Conservation (phyloP, 2,797 vertebrate species). For the Ctenopoma kingsleyae region DNA sequence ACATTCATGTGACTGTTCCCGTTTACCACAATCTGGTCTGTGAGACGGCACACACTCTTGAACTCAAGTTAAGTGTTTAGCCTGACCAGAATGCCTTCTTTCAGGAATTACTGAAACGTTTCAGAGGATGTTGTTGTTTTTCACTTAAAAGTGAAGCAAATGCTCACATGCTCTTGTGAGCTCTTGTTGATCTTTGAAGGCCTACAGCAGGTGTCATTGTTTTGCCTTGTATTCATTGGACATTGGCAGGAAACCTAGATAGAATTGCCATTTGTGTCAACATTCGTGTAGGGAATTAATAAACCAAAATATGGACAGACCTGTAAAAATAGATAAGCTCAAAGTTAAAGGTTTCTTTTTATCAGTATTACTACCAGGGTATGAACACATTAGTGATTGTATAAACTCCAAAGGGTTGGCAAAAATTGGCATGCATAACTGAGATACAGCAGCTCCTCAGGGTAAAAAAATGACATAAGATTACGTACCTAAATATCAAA, state of each 20-base stretch:
- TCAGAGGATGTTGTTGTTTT: conserved; percentile 66
- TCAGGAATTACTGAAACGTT: conserved; percentile 71
- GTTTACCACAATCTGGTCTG: conserved; percentile 82
- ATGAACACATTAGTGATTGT: too few relatives aligned
- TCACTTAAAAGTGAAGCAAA: conserved; percentile 32
- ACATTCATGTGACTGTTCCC: conserved; percentile 84
- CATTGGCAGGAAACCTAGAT: conserved; percentile 24
- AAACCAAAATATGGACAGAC: conserved; percentile 26
- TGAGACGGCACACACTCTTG: conserved; percentile 76
- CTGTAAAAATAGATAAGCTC: too few relatives aligned
- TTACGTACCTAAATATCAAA: too few relatives aligned
- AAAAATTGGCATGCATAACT: too few relatives aligned
- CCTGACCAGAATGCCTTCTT: conserved; percentile 72
- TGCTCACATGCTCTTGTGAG: conserved; percentile 45
- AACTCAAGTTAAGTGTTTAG: conserved; percentile 78
- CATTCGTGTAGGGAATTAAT: conserved; percentile 38
- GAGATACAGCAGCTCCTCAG: too few relatives aligned
- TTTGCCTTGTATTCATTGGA: conserved; percentile 28
- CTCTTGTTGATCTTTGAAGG: conserved; percentile 37
- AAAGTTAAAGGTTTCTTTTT: too few relatives aligned
- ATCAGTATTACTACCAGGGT: too few relatives aligned
- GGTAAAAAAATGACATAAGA: too few relatives aligned
- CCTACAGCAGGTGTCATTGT: conserved; percentile 59
- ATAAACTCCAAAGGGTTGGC: too few relatives aligned
- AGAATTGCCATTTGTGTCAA: conserved; percentile 41